phyloP scores from a whole-genome alignment of 2,113 vertebrate genomes.

The Labeo catla region DNA sequence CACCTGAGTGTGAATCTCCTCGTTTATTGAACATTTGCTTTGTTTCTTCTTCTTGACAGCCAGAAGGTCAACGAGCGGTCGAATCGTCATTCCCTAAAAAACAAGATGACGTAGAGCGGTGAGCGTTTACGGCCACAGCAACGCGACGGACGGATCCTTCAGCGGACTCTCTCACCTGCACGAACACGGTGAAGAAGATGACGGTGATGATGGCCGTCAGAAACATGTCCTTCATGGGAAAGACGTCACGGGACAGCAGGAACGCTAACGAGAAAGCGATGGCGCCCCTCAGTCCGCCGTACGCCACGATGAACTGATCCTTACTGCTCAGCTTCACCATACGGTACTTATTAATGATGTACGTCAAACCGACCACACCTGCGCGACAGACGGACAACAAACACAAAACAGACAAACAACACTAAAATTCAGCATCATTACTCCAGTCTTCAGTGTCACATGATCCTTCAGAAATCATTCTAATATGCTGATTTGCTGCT shows the following conservation, averaged over 20 bases:
- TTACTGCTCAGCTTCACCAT: slow-evolving; percentile 93
- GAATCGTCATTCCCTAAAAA: slow-evolving; percentile 94
- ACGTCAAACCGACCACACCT: slow-evolving; percentile 92
- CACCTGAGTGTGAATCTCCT: slow-evolving; percentile 98
- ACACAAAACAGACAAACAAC: neutral
- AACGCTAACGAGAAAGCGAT: slow-evolving; percentile 94
- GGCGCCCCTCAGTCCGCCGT: slow-evolving; percentile 92
- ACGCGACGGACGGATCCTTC: neutral
- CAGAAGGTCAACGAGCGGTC: slow-evolving; percentile 91
- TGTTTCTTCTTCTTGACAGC: slow-evolving; percentile 94
- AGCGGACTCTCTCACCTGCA: slow-evolving; percentile 82
- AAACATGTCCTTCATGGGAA: slow-evolving; percentile 87
- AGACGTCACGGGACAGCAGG: slow-evolving; percentile 79
- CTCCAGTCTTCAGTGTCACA: neutral
- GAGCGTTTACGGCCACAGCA: too few relatives aligned
- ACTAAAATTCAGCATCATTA: neutral
- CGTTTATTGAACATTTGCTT: slow-evolving; percentile 90
- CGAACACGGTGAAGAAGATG: slow-evolving; percentile 97
- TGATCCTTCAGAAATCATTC: neutral
- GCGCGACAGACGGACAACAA: slow-evolving; percentile 11
- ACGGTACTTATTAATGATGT: slow-evolving; percentile 94
- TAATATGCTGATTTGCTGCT: neutral
- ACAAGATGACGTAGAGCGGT: neutral
- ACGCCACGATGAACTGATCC: slow-evolving; percentile 97
- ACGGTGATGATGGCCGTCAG: slow-evolving; percentile 97